A percentile compares a stretch with the other conserved stretches of the same genome.
These are phyloP conservation scores for Cherax destructor DNA, from an alignment of 1,140 invertebrate species.

Conservation along the genomic window DNA sequence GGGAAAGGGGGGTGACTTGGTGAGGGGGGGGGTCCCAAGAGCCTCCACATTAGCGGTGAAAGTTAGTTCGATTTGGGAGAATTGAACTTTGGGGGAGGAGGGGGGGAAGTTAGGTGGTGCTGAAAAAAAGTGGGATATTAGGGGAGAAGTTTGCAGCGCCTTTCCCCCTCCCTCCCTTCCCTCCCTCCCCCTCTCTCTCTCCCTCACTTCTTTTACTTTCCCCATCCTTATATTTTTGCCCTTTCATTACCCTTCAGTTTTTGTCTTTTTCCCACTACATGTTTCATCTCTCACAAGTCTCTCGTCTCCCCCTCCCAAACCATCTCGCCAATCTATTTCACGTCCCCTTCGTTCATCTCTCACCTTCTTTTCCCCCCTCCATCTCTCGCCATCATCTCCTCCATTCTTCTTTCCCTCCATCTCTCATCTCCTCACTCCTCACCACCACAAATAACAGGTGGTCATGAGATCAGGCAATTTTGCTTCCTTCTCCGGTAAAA, in stretches of 20 bases:
- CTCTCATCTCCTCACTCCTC: not conserved
- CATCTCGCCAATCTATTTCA: not conserved
- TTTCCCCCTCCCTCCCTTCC: not conserved
- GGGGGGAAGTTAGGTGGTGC: not conserved
- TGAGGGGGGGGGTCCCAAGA: not conserved
- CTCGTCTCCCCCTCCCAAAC: too few species aligned
- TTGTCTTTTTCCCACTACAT: too few species aligned
- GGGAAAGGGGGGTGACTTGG: too few species aligned
- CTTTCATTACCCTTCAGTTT: too few species aligned
- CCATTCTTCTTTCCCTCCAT: not conserved
- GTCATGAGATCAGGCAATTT: too few species aligned
- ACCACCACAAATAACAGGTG: too few species aligned
- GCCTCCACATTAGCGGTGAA: not conserved
- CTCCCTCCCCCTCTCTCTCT: not conserved
- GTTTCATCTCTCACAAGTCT: too few species aligned
- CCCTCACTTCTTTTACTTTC: not conserved
- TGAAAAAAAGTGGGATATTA: conserved; percentile 3
- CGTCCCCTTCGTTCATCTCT: not conserved
- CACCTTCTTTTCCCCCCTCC: not conserved
- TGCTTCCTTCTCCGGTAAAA: too few species aligned
- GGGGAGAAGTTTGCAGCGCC: not conserved
- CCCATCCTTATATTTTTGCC: not conserved
- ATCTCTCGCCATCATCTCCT: too few species aligned
- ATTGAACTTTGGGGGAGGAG: not conserved
- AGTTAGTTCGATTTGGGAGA: conserved; percentile 4